Conservation (phyloP, 2,888 invertebrate genomes). For the Tinea semifulvella region DNA sequence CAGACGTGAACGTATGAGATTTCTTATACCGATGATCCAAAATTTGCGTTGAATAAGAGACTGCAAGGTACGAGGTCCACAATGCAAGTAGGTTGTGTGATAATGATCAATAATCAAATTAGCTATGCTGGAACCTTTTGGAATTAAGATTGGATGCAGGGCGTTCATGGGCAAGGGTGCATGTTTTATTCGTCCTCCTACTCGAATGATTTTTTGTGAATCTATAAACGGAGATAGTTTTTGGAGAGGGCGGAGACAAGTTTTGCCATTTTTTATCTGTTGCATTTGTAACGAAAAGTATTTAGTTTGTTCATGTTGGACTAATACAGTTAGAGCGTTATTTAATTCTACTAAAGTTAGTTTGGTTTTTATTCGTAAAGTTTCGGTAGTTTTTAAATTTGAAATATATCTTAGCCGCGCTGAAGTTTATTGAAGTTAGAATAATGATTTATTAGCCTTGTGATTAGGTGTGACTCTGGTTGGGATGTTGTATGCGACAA, state of each 20-base stretch:
- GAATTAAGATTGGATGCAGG: slow-evolving; percentile 9
- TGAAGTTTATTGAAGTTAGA: not conserved
- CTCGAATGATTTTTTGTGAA: not conserved
- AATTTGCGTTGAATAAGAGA: too few species aligned
- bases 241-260: not conserved
- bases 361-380: not conserved
- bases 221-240: slow-evolving; percentile 10
- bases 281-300: not conserved
- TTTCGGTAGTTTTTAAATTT: not conserved
- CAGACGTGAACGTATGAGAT: slow-evolving; percentile 9
- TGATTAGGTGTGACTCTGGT: not conserved
- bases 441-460: not conserved
- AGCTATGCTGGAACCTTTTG: not conserved
- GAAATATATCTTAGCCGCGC: not conserved
- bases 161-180: not conserved
- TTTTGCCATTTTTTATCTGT: not conserved
- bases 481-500: not conserved
- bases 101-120: slow-evolving; percentile 9
- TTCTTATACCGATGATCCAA: slow-evolving; percentile 13
- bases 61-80: slow-evolving; percentile 13
- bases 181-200: slow-evolving; percentile 11
- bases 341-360: slow-evolving; percentile 1
- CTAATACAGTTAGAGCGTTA: not conserved
- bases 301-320: not conserved
- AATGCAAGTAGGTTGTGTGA: slow-evolving; percentile 13